Evolutionary conservation across 2,888 invertebrate species (phyloP).

Genomic region (Tetranychus piercei): DNA sequence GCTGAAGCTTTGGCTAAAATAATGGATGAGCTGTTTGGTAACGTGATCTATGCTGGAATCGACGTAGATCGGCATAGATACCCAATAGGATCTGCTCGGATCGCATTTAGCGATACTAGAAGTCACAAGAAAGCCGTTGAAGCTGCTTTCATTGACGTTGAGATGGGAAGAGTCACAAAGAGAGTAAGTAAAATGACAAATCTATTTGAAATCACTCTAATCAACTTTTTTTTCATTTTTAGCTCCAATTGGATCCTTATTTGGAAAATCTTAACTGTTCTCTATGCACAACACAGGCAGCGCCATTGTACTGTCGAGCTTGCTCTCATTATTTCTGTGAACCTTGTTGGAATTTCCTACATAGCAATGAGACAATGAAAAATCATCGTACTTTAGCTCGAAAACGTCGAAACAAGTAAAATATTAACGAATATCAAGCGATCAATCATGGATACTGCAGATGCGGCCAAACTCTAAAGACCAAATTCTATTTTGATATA

Average conservation of each 20-base stretch:
- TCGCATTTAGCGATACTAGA: conserved; percentile 74
- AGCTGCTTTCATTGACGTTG: conserved; percentile 81
- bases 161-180: conserved; percentile 76
- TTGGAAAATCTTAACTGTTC: conserved; percentile 88
- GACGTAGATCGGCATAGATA: conserved; percentile 95
- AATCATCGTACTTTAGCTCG: conserved; percentile 61
- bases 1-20: conserved; percentile 78
- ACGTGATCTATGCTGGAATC: conserved; percentile 85
- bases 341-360: conserved; percentile 78
- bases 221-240: conserved; percentile 26
- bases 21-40: conserved; percentile 87
- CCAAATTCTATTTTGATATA: neutral
- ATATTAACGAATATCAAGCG: neutral
- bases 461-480: neutral
- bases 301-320: conserved; percentile 89
- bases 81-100: conserved; percentile 86
- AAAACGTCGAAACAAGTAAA: conserved; percentile 26
- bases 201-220: neutral
- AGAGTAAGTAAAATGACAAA: conserved; percentile 44
- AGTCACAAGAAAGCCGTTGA: conserved; percentile 87
- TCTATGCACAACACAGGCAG: conserved; percentile 69
- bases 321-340: conserved; percentile 91
- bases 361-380: conserved; percentile 45
- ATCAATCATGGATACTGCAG: neutral
- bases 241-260: conserved; percentile 94